Conservation (phyloP, 2,797 vertebrate species). For the Semotilus atromaculatus region DNA sequence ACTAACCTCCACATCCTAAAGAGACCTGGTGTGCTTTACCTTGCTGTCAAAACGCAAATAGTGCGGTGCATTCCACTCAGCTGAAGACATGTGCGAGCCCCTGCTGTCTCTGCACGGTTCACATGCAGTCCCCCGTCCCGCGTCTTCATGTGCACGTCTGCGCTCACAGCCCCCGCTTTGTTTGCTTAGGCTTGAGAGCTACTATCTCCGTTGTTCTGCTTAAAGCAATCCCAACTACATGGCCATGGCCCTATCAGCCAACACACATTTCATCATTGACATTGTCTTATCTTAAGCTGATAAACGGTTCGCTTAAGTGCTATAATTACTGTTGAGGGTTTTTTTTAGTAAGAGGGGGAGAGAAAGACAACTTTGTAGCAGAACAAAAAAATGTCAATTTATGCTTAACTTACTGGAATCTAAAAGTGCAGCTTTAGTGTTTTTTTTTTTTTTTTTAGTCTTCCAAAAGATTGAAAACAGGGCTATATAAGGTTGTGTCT, state of each 20-base stretch:
- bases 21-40: neutral
- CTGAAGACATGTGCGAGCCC: constrained; percentile 62
- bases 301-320: constrained; percentile 76
- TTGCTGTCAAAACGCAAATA: constrained; percentile 13
- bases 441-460: neutral
- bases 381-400: constrained; percentile 30
- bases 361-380: constrained; percentile 43
- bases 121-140: constrained; percentile 64
- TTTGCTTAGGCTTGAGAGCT: constrained; percentile 70
- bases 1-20: constrained; percentile 12
- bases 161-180: constrained; percentile 61
- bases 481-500: constrained; percentile 37
- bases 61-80: constrained; percentile 61
- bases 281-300: constrained; percentile 77
- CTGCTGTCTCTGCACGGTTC: constrained; percentile 64
- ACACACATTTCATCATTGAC: constrained; percentile 73
- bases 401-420: constrained; percentile 12
- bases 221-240: constrained; percentile 75
- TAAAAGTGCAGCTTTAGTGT: constrained; percentile 3
- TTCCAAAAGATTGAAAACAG: constrained; percentile 21
- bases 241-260: constrained; percentile 72
- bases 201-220: constrained; percentile 73
- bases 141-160: constrained; percentile 63
- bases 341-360: constrained; percentile 29
- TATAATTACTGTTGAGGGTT: constrained; percentile 76